Conservation (phyloP, 1,140 invertebrate genomes). For the Nasonia longicornis region DNA sequence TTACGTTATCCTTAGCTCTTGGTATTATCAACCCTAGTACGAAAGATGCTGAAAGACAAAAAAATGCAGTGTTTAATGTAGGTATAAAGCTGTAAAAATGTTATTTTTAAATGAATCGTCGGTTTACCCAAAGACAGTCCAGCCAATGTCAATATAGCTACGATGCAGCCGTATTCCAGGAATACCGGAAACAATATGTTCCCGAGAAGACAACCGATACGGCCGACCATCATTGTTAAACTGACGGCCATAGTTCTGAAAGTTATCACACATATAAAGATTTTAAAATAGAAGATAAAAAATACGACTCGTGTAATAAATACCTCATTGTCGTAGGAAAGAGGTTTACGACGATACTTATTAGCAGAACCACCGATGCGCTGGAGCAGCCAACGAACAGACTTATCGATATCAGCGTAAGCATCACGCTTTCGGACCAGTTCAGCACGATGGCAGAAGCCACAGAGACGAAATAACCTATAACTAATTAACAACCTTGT, state of each 20-base stretch:
- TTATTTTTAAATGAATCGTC: no score
- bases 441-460: neutral
- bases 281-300: no score
- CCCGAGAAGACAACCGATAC: constrained; percentile 66
- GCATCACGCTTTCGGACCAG: constrained; percentile 3
- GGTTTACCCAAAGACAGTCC: neutral
- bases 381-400: constrained; percentile 70
- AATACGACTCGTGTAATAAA: neutral
- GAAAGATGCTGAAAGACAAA: neutral
- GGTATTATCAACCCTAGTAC: neutral
- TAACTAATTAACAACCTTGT: neutral
- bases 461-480: constrained; percentile 4
- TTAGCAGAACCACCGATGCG: constrained; percentile 67
- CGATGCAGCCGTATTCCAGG: constrained; percentile 62
- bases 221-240: constrained; percentile 66
- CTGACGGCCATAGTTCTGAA: constrained; percentile 69
- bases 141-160: constrained; percentile 64
- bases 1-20: neutral
- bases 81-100: no score
- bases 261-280: constrained; percentile 24
- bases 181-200: constrained; percentile 69
- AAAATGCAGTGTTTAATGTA: neutral
- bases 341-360: constrained; percentile 71
- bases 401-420: constrained; percentile 59
- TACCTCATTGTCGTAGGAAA: constrained; percentile 73